A percentile compares a stretch with the other conserved stretches of the same genome.
These are phyloP conservation scores for Ophion costatus DNA, from an alignment of 2,888 invertebrate genomes.

Conservation along the genomic window DNA sequence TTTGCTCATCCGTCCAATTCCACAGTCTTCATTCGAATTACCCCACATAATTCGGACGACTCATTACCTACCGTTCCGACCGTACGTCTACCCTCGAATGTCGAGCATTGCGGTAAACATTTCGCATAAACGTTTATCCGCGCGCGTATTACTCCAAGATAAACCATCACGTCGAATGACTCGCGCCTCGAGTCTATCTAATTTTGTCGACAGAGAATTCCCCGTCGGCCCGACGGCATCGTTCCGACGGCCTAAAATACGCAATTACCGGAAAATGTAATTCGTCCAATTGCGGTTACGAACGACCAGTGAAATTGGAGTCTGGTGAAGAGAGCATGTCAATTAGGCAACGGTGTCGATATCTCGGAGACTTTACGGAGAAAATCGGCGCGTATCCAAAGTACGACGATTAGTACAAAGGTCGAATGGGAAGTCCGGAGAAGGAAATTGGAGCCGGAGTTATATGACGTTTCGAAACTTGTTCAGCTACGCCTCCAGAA, in stretches of 20 bases:
- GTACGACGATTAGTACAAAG: conserved; percentile 29
- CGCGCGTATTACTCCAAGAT: too few relatives aligned
- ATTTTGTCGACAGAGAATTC: too few relatives aligned
- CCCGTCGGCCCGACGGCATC: too few relatives aligned
- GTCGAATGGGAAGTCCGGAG: neutral
- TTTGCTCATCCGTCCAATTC: too few relatives aligned
- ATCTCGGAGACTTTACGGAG: neutral
- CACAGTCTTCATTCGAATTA: too few relatives aligned
- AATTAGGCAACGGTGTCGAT: neutral
- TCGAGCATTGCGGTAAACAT: too few relatives aligned
- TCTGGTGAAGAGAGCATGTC: neutral
- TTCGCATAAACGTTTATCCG: too few relatives aligned
- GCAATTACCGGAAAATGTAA: neutral
- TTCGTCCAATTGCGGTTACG: conserved; percentile 2
- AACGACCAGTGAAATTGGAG: neutral
- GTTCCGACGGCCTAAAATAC: neutral
- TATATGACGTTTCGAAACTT: conserved; percentile 54
- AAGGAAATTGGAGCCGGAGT: conserved; percentile 33
- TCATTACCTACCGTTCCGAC: too few relatives aligned
- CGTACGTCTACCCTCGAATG: too few relatives aligned
- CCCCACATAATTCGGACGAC: too few relatives aligned
- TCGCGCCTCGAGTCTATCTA: too few relatives aligned
- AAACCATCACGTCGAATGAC: too few relatives aligned
- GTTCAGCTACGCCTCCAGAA: conserved; percentile 43
- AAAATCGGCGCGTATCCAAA: conserved; percentile 27